Evolutionary conservation across 2,113 vertebrate species (phyloP).

Genomic region (Gallinago undulata): DNA sequence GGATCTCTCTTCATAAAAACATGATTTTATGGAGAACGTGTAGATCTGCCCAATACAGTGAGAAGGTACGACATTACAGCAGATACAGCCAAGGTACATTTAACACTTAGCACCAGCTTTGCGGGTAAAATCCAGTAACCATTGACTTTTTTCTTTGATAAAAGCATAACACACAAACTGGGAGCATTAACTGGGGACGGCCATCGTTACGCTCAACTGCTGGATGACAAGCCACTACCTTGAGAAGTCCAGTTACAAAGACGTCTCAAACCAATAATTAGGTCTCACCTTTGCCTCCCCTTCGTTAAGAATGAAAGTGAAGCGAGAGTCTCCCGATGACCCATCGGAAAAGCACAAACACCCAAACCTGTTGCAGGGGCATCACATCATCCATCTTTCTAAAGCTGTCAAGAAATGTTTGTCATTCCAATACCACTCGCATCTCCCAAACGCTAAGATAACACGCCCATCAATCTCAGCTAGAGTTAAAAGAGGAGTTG

Average conservation of each 20-base stretch:
- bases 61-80: not conserved
- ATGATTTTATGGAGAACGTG: not conserved
- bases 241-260: not conserved
- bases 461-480: conserved; percentile 66
- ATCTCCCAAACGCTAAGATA: conserved; percentile 61
- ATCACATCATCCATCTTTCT: conserved; percentile 65
- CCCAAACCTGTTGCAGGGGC: conserved; percentile 22
- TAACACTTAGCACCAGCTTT: not conserved
- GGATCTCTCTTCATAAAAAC: not conserved
- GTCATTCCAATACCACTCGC: conserved; percentile 57
- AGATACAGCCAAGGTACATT: not conserved
- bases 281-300: conserved; percentile 11
- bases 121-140: not conserved
- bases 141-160: not conserved
- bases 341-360: conserved; percentile 57
- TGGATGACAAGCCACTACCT: not conserved
- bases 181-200: not conserved
- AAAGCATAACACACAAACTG: not conserved
- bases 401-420: conserved; percentile 69
- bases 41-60: not conserved
- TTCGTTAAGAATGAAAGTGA: conserved; percentile 5
- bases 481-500: conserved; percentile 67
- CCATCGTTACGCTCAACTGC: not conserved
- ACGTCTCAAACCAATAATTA: not conserved
- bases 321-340: not conserved